phyloP scores from a whole-genome alignment of 2,113 vertebrate species.

The Aleadryas rufinucha region DNA sequence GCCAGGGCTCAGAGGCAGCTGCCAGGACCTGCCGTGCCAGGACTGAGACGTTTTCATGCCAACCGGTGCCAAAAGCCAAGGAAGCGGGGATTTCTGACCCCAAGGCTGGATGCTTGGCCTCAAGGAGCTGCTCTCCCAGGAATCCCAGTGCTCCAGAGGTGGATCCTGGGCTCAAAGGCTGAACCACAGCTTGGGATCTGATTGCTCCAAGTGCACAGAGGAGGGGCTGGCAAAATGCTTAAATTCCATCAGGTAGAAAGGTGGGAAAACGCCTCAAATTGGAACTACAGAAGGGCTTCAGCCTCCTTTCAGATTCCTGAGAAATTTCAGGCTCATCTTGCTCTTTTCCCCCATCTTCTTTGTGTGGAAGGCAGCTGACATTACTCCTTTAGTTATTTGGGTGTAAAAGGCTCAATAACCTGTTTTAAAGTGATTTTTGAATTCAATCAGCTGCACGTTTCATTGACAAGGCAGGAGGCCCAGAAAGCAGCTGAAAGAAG shows the following conservation, averaged over 20 bases:
- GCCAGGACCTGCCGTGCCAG: not conserved
- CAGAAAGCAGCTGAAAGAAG: not conserved
- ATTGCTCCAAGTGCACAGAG: not conserved
- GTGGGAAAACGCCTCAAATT: not conserved
- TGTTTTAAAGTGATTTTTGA: not conserved
- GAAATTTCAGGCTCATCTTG: not conserved
- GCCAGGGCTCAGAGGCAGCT: not conserved
- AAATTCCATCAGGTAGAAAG: not conserved
- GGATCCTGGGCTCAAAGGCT: not conserved
- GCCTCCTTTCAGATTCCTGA: not conserved
- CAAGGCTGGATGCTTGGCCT: not conserved
- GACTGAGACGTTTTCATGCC: not conserved
- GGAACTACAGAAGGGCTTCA: not conserved
- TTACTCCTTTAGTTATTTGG: not conserved
- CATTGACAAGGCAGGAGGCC: not conserved
- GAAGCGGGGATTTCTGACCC: not conserved
- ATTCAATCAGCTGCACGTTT: not conserved
- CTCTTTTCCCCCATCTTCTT: not conserved
- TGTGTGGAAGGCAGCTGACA: not conserved
- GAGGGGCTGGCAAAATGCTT: not conserved
- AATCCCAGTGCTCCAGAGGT: not conserved
- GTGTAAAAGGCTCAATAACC: not conserved
- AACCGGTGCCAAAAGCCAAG: accelerated
- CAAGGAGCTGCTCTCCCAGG: not conserved
- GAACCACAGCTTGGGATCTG: not conserved